Evolutionary conservation across 2,888 invertebrate species (phyloP).

Genomic region (Tachina grossa): DNA sequence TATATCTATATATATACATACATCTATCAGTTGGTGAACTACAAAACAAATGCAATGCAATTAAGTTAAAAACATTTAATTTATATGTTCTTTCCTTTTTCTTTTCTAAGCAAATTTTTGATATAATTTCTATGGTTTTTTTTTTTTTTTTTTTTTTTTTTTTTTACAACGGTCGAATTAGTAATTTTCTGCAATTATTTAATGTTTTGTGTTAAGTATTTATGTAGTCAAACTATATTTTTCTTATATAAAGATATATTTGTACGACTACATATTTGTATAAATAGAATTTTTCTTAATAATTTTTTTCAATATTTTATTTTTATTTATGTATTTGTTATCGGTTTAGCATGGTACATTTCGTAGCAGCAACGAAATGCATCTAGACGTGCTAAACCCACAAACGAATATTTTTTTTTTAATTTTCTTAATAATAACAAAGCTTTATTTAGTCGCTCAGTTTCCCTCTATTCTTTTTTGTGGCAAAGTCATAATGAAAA

Average conservation of each 20-base stretch:
- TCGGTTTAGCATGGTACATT: too few species aligned
- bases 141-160: neutral
- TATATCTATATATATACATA: neutral
- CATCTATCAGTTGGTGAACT: constrained; percentile 12
- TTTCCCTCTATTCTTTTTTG: neutral
- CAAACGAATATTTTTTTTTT: neutral
- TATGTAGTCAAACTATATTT: neutral
- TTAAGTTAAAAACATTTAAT: constrained; percentile 49
- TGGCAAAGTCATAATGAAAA: constrained; percentile 9
- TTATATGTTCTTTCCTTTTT: neutral
- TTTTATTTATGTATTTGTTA: too few species aligned
- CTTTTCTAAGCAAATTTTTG: neutral
- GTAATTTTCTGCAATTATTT: neutral
- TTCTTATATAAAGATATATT: neutral
- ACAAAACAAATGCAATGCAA: constrained; percentile 26
- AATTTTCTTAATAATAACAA: neutral
- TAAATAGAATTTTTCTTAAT: neutral
- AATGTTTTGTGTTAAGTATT: neutral
- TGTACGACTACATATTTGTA: neutral
- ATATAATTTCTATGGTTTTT: neutral
- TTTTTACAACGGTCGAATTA: neutral
- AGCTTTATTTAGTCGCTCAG: neutral
- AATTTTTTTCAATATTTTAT: too few species aligned
- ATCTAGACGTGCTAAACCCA: too few species aligned
- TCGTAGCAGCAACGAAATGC: too few species aligned